phyloP scores from a whole-genome alignment of 2,888 invertebrate species.

The Himalopsyche anomala region DNA sequence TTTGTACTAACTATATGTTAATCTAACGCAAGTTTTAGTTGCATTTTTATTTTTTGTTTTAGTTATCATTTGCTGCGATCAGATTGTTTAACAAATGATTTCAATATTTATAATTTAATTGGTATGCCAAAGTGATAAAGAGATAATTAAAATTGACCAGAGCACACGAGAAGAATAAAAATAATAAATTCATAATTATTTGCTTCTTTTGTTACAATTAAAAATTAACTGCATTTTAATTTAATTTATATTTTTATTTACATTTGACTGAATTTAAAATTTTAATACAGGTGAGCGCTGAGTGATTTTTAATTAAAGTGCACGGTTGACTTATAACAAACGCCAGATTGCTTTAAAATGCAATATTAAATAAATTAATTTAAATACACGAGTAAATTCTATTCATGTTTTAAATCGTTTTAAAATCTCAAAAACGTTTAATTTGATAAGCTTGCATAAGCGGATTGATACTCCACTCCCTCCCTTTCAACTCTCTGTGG shows the following conservation, averaged over 20 bases:
- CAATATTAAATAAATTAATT: slow-evolving; percentile 25
- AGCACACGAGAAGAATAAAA: background rate
- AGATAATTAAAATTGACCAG: too few species aligned
- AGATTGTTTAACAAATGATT: too few species aligned
- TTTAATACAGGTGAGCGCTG: background rate
- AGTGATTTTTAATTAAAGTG: background rate
- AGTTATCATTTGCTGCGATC: too few species aligned
- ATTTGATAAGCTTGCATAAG: slow-evolving; percentile 26
- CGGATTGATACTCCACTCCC: slow-evolving; percentile 28
- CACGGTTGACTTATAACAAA: background rate
- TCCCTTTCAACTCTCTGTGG: slow-evolving; percentile 11
- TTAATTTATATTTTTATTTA: background rate
- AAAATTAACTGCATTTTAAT: background rate
- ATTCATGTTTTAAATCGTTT: slow-evolving; percentile 26
- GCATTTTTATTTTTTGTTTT: too few species aligned
- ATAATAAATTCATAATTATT: background rate
- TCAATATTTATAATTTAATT: too few species aligned
- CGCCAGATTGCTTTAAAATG: background rate
- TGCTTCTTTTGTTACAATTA: too few species aligned
- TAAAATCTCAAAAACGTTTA: slow-evolving; percentile 34
- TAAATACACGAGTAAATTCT: slow-evolving; percentile 2
- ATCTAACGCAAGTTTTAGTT: too few species aligned
- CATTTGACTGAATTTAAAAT: background rate
- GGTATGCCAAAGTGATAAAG: too few species aligned
- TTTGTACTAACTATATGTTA: too few species aligned